A percentile compares a stretch with the other conserved stretches of the same genome.
Evolutionary conservation across 2,888 invertebrate genomes (phyloP).

Genomic region (Agriopis aurantiaria): DNA sequence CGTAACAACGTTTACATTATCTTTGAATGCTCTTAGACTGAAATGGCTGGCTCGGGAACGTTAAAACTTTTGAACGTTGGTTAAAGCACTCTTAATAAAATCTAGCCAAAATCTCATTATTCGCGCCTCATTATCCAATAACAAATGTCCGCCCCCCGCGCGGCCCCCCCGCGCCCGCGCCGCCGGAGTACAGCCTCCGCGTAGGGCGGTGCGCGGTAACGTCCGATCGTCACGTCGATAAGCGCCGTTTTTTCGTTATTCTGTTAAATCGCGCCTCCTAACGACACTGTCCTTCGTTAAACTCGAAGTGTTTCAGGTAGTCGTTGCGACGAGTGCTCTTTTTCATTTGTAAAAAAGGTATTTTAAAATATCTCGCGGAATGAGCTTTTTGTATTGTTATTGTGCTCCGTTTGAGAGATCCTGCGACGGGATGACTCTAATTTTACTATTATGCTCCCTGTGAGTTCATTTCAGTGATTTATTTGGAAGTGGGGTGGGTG

Average conservation of each 20-base stretch:
- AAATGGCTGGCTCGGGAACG: slow-evolving; percentile 5
- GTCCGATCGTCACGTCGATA: slow-evolving; percentile 79
- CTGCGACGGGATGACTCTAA: slow-evolving; percentile 48
- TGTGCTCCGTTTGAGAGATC: slow-evolving; percentile 54
- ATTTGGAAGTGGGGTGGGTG: slow-evolving; percentile 5
- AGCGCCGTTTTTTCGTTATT: slow-evolving; percentile 66
- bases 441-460: slow-evolving; percentile 35
- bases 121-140: slow-evolving; percentile 47
- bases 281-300: slow-evolving; percentile 76
- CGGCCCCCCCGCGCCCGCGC: slow-evolving; percentile 4
- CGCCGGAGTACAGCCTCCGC: neutral
- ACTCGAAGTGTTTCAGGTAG: slow-evolving; percentile 79
- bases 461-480: slow-evolving; percentile 36
- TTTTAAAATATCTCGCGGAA: slow-evolving; percentile 60
- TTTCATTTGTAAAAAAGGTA: slow-evolving; percentile 73
- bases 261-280: slow-evolving; percentile 79
- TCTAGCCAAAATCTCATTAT: slow-evolving; percentile 45
- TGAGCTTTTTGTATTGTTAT: slow-evolving; percentile 70
- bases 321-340: slow-evolving; percentile 73
- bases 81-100: slow-evolving; percentile 35
- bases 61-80: slow-evolving; percentile 13
- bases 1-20: slow-evolving; percentile 11
- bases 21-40: neutral
- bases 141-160: slow-evolving; percentile 37
- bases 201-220: slow-evolving; percentile 35